Base-by-base conservation (phyloP, 2,113 vertebrate species). In the Oophaga pumilio region DNA sequence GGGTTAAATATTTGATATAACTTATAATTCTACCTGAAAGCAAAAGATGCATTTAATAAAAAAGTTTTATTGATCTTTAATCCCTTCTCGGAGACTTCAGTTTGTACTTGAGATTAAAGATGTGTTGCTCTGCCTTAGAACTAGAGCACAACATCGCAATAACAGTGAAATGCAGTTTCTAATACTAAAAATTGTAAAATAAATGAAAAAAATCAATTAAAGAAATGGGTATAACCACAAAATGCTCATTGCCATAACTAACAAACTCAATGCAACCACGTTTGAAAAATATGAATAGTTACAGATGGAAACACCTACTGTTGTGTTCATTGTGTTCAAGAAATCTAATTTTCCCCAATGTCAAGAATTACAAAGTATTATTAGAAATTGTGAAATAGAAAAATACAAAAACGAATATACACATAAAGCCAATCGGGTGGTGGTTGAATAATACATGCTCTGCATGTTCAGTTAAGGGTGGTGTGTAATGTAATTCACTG, bases 321-420 rank as follows among this genome's bases (percentile, higher is more conserved):
- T 20, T 24, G 11, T 68, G 49, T 68, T 82, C 43, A 52, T 20
- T 24, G 11, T 68, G 49, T 68, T 82, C 43, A 52, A 22, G 68
- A 82, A 82, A 82, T 68, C 33, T 68, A 68, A 82, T 82, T 82
- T 52, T 52, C 22, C 62, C 33, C 62, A 82, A 4, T 68, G 62
- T 82, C 62, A 82, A 49, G 43, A 66, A 66, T 82, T 82, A 82
- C 28, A 82, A 82, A 82, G 60, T 24, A 68, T 82, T 82, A 82
- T 66, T 82, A 66, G 80, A 82, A 82, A 50, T 68, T 64, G 22
- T 13, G 15, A 66, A 80, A 66, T 12, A n/a, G 14, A 7, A 82
- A 82, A 82, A 82, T 8, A 68, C 68, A 10, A 82, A 62, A 68
- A 82, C 68, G 50, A 64, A 82, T 62, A n/a, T 24, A 68, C n/a